These are phyloP conservation scores for Martes martes DNA, from an alignment of 2,113 vertebrate species.

Conservation along the genomic window DNA sequence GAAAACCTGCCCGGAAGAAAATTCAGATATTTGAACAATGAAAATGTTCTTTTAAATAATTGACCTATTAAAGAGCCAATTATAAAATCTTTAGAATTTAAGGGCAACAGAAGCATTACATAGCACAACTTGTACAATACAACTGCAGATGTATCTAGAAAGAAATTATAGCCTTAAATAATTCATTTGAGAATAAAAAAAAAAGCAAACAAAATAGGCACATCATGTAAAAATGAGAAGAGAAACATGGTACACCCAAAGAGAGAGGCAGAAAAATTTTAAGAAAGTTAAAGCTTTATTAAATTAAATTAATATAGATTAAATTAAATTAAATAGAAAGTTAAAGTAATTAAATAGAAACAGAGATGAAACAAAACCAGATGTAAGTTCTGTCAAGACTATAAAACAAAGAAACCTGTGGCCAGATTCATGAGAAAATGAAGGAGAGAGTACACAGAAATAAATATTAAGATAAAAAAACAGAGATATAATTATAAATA, in stretches of 20 bases:
- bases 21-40: not conserved
- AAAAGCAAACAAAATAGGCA: not conserved
- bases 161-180: not conserved
- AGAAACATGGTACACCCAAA: not conserved
- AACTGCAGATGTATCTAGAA: too few species aligned
- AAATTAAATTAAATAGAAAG: not conserved
- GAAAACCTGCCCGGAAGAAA: not conserved
- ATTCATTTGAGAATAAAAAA: not conserved
- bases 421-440: not conserved
- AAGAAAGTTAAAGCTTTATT: not conserved
- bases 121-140: not conserved
- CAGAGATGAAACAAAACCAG: not conserved
- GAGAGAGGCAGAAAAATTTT: not conserved
- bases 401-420: not conserved
- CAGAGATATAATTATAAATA: not conserved
- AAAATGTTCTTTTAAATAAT: not conserved
- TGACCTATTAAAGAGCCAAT: not conserved
- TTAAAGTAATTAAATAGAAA: not conserved
- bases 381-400: not conserved
- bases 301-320: too few species aligned
- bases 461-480: not conserved
- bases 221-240: not conserved
- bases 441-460: not conserved
- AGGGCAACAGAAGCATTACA: not conserved
- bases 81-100: not conserved